A percentile compares a stretch with the other conserved stretches of the same genome.
These are phyloP conservation scores for Ditylenchus weischeri DNA, from an alignment of 2,888 invertebrate genomes.

Conservation along the genomic window DNA sequence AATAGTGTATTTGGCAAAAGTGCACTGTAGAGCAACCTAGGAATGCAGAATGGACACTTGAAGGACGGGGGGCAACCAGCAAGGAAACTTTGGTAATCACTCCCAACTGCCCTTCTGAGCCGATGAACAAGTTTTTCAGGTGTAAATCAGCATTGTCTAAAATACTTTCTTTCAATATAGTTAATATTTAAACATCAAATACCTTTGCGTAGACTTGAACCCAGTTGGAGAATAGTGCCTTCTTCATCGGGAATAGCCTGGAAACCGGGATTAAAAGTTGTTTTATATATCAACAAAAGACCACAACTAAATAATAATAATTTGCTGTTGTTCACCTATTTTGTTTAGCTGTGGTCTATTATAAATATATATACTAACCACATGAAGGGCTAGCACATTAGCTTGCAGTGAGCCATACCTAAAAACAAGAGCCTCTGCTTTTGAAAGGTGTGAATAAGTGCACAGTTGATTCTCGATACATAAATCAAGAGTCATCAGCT, in stretches of 20 bases:
- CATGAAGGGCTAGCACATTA: slow-evolving; percentile 51
- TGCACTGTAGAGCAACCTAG: slow-evolving; percentile 64
- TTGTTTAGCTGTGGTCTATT: not conserved
- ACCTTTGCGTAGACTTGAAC: slow-evolving; percentile 78
- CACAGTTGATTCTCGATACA: no score
- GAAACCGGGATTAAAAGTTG: slow-evolving; percentile 33
- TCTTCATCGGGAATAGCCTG: slow-evolving; percentile 73
- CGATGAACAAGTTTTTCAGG: slow-evolving; percentile 90
- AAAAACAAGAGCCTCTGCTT: no score
- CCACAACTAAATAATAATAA: not conserved
- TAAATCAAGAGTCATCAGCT: no score
- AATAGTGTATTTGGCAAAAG: not conserved
- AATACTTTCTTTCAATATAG: no score
- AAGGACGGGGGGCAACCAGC: slow-evolving; percentile 80
- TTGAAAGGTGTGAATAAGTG: no score
- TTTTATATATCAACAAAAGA: no score
- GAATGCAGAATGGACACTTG: slow-evolving; percentile 80
- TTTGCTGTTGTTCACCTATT: not conserved
- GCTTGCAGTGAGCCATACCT: slow-evolving; percentile 76
- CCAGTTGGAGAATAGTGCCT: slow-evolving; percentile 78
- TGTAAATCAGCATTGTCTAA: slow-evolving; percentile 93
- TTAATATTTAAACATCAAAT: not conserved
- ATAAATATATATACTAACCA: slow-evolving; percentile 33
- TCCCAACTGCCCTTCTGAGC: slow-evolving; percentile 95
- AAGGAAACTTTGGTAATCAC: slow-evolving; percentile 86